Evolutionary conservation across 2,797 vertebrate genomes (phyloP).

Genomic region (Pogoniulus pusillus): DNA sequence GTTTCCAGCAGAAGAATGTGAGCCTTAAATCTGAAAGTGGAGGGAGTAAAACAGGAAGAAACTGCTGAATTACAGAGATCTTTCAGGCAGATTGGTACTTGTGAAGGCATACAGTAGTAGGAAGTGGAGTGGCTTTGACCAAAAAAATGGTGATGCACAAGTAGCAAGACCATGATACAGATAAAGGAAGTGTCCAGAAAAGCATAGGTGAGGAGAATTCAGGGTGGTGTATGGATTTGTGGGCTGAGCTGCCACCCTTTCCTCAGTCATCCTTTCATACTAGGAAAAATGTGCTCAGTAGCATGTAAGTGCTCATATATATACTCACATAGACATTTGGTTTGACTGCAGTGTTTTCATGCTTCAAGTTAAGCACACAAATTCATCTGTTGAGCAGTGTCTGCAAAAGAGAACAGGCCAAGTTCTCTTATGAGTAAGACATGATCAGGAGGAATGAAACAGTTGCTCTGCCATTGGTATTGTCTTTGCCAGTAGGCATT

Average conservation of each 20-base stretch:
- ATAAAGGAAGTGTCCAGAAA: no score
- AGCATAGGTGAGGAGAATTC: neutral
- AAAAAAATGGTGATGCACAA: neutral
- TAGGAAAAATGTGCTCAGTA: neutral
- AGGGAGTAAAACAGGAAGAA: conserved; percentile 1
- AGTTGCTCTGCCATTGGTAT: neutral
- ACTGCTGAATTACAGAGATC: neutral
- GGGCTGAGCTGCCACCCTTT: neutral
- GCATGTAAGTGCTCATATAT: neutral
- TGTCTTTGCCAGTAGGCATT: neutral
- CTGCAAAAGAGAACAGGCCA: neutral
- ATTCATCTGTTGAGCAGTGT: neutral
- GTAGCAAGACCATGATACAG: neutral
- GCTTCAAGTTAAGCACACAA: neutral
- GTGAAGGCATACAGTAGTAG: neutral
- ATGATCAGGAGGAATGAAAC: neutral
- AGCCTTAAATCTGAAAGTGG: neutral
- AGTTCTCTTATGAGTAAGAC: neutral
- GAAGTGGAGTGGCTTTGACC: neutral
- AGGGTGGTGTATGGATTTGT: neutral
- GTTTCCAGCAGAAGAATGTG: neutral
- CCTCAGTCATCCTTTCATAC: neutral
- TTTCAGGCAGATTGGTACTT: neutral
- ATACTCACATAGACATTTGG: neutral
- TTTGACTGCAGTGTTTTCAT: neutral